phyloP scores from a whole-genome alignment of 2,113 vertebrate genomes.

The Siniperca knerii region DNA sequence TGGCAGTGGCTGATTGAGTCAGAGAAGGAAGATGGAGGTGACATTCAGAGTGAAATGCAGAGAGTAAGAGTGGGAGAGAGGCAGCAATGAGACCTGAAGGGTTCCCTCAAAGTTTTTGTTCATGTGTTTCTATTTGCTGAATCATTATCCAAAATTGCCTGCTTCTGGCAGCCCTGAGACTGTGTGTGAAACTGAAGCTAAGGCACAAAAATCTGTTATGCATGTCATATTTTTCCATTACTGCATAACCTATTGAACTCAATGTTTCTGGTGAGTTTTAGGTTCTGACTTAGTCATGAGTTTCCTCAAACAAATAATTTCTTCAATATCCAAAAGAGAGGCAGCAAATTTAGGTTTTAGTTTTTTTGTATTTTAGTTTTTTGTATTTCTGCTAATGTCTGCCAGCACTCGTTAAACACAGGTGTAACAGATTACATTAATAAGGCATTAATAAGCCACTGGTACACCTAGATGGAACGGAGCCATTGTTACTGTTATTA shows the following conservation, averaged over 20 bases:
- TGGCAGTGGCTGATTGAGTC: slow-evolving; percentile 16
- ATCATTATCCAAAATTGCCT: slow-evolving; percentile 7
- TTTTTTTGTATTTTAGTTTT: too few species aligned
- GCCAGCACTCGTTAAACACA: neutral
- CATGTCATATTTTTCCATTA: slow-evolving; percentile 31
- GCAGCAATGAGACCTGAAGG: neutral
- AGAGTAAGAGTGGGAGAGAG: slow-evolving; percentile 7
- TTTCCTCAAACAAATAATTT: neutral
- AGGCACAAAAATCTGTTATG: neutral
- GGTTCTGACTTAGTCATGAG: slow-evolving; percentile 9
- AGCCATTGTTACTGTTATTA: neutral
- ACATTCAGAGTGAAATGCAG: slow-evolving; percentile 11
- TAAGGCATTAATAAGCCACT: neutral
- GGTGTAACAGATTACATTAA: neutral
- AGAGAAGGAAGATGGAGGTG: slow-evolving; percentile 10
- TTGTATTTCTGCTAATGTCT: too few species aligned
- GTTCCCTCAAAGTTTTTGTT: neutral
- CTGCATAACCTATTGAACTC: slow-evolving; percentile 16
- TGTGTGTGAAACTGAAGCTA: neutral
- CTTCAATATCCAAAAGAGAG: slow-evolving; percentile 9
- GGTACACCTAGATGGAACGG: neutral
- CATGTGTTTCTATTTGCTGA: slow-evolving; percentile 31
- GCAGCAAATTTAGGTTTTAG: neutral
- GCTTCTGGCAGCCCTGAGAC: neutral
- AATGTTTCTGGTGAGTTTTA: neutral